Conservation (phyloP, 2,888 invertebrate species). For the Bibio marci region DNA sequence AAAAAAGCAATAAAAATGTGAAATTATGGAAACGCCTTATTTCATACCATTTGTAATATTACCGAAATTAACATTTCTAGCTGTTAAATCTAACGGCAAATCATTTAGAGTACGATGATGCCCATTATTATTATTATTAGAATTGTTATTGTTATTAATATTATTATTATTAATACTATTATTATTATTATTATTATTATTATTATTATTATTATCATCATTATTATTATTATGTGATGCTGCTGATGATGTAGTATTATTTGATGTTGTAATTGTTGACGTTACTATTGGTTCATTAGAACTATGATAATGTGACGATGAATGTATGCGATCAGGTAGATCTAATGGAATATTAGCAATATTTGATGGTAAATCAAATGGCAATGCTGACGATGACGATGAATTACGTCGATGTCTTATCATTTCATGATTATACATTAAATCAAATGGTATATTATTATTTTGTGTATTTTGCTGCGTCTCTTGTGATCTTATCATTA, state of each 20-base stretch:
- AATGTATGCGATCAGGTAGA: conserved; percentile 5
- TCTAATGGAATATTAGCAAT: conserved; percentile 6
- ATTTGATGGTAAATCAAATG: conserved; percentile 8
- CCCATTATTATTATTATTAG: no score
- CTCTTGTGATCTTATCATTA: neutral
- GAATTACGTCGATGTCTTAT: neutral
- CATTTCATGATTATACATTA: conserved; percentile 6
- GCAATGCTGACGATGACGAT: conserved; percentile 4
- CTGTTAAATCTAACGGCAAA: conserved; percentile 2
- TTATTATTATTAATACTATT: no score
- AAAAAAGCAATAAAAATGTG: no score
- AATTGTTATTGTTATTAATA: no score
- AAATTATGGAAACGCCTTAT: no score
- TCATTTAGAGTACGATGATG: neutral
- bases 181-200: no score
- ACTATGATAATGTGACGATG: no score
- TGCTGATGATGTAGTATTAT: no score
- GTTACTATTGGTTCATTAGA: no score
- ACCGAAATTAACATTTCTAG: neutral
- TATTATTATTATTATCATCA: neutral
- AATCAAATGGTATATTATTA: conserved; percentile 7
- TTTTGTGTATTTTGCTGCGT: neutral
- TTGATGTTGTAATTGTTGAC: no score
- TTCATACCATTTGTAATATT: no score
- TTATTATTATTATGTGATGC: no score